Conservation (phyloP, 2,797 vertebrate genomes). For the Gadopsis marmoratus region DNA sequence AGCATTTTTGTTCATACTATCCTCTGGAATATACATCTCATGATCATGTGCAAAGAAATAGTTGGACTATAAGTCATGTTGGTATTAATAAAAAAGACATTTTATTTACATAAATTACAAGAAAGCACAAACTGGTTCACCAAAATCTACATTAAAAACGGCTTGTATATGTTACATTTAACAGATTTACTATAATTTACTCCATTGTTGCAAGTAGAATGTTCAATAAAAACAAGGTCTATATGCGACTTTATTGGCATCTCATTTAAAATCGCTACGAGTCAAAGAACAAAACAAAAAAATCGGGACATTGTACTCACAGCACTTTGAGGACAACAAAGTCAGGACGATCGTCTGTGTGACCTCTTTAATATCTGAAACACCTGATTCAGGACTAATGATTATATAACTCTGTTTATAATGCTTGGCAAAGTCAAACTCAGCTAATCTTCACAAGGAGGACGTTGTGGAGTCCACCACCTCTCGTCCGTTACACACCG, state of each 20-base stretch:
- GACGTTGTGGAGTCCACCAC: constrained; percentile 98
- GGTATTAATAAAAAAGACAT: constrained; percentile 85
- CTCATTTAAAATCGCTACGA: constrained; percentile 80
- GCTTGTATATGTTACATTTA: constrained; percentile 85
- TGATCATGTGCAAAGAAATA: constrained; percentile 38
- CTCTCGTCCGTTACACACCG: constrained; percentile 96
- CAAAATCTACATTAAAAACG: constrained; percentile 88
- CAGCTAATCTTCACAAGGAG: constrained; percentile 89
- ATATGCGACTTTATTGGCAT: constrained; percentile 78
- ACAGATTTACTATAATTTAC: constrained; percentile 84
- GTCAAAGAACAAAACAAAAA: constrained; percentile 81
- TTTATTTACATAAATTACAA: constrained; percentile 96
- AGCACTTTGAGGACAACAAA: constrained; percentile 85
- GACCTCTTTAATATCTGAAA: constrained; percentile 79
- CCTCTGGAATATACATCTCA: background rate
- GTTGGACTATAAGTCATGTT: constrained; percentile 30
- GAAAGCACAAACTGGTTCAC: constrained; percentile 89
- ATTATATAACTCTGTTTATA: constrained; percentile 81
- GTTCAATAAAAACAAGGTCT: constrained; percentile 81
- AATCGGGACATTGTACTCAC: constrained; percentile 84
- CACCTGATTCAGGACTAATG: constrained; percentile 80
- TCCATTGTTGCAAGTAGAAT: constrained; percentile 83
- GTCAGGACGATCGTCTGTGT: constrained; percentile 75
- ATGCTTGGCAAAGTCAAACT: constrained; percentile 55
- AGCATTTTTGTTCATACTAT: background rate